These are phyloP conservation scores for Lochmaea capreae DNA, from an alignment of 2,888 invertebrate species.

Conservation along the genomic window DNA sequence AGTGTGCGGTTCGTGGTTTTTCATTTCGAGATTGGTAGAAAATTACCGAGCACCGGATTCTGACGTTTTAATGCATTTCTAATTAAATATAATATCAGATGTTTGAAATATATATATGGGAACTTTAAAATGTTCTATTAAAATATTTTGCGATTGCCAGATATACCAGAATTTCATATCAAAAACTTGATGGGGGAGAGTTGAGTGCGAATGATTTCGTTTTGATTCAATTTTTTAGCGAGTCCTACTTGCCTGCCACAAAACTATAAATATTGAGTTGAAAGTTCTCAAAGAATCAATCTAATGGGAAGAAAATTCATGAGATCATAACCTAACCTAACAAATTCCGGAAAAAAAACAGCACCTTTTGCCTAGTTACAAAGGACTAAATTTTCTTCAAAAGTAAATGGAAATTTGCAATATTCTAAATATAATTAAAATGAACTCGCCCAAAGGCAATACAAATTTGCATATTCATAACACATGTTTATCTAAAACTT, in stretches of 20 bases:
- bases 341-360: too few relatives aligned
- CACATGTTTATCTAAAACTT: constrained; percentile 64
- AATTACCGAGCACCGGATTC: constrained; percentile 10
- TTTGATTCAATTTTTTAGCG: too few relatives aligned
- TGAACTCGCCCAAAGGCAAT: constrained; percentile 52
- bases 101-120: neutral
- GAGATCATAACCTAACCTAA: too few relatives aligned
- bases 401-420: constrained; percentile 54
- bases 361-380: neutral
- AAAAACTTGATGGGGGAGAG: too few relatives aligned
- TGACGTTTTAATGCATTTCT: constrained; percentile 15
- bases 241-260: too few relatives aligned
- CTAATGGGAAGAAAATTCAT: too few relatives aligned
- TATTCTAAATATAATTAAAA: constrained; percentile 58
- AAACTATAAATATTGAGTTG: too few relatives aligned
- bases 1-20: constrained; percentile 16
- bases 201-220: too few relatives aligned
- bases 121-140: neutral
- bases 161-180: too few relatives aligned
- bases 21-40: constrained; percentile 11
- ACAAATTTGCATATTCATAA: constrained; percentile 62
- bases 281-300: too few relatives aligned
- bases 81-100: constrained; percentile 7
- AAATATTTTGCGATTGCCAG: too few relatives aligned
- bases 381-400: constrained; percentile 37